These are phyloP conservation scores for Diarsia dahlii DNA, from an alignment of 2,888 invertebrate species.

Conservation along the genomic window DNA sequence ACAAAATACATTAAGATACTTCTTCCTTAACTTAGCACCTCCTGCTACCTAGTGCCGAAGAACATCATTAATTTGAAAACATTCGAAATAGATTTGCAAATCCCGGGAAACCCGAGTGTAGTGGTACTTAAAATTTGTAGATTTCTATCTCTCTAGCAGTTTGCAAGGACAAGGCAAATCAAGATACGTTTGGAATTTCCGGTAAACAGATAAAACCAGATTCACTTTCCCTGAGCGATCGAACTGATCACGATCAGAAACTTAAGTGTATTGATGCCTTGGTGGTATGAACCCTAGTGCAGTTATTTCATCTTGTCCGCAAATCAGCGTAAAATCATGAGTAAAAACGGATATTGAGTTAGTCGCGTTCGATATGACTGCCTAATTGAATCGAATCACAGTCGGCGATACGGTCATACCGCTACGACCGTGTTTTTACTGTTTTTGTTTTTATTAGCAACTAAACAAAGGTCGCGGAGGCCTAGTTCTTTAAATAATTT, in stretches of 20 bases:
- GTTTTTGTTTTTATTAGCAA: slow-evolving; percentile 20
- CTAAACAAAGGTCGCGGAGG: slow-evolving; percentile 16
- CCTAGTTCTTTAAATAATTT: background rate
- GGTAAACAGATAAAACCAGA: background rate
- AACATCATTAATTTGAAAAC: background rate
- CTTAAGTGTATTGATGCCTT: no score
- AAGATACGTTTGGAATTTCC: slow-evolving; percentile 13
- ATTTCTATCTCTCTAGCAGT: background rate
- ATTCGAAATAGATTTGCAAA: background rate
- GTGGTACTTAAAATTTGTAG: background rate
- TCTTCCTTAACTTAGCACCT: no score
- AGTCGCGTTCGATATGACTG: slow-evolving; percentile 25
- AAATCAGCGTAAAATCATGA: slow-evolving; percentile 11
- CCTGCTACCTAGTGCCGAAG: no score
- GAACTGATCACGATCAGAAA: slow-evolving; percentile 1
- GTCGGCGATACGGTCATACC: slow-evolving; percentile 12
- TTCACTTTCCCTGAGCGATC: slow-evolving; percentile 8
- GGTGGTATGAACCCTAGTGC: background rate
- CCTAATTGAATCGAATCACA: slow-evolving; percentile 22
- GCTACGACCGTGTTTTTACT: slow-evolving; percentile 8
- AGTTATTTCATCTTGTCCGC: slow-evolving; percentile 7
- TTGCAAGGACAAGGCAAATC: background rate
- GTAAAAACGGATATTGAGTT: slow-evolving; percentile 13
- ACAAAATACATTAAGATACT: background rate
- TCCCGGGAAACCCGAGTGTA: background rate